Percentiles rank a stretch among this genome's conserved stretches.
Conservation (phyloP, 1,140 invertebrate species). For the Lucilia sericata region DNA sequence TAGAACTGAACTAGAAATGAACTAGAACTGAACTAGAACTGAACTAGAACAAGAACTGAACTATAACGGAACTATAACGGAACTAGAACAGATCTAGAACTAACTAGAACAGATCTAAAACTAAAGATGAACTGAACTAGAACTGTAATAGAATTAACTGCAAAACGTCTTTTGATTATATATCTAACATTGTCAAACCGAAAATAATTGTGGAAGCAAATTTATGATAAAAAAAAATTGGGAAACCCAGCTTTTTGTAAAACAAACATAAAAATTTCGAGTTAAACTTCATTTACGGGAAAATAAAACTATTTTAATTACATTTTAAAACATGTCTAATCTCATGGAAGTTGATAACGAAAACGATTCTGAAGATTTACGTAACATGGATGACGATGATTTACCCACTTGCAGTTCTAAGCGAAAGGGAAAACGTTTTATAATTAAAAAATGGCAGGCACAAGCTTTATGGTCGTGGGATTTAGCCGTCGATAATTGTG, state of each 20-base stretch:
- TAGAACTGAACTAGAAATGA: too few relatives aligned
- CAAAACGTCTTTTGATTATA: too few relatives aligned
- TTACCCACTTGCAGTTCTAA: constrained; percentile 81
- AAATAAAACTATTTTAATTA: neutral
- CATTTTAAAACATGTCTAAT: constrained; percentile 57
- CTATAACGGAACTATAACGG: too few relatives aligned
- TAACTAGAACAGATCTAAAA: too few relatives aligned
- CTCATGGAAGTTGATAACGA: constrained; percentile 82
- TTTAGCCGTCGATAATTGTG: constrained; percentile 99
- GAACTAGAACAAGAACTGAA: too few relatives aligned
- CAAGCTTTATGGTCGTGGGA: constrained; percentile 98
- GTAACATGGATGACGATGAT: constrained; percentile 57
- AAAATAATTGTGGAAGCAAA: too few relatives aligned
- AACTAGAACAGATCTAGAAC: too few relatives aligned
- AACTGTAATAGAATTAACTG: too few relatives aligned
- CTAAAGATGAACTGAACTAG: too few relatives aligned
- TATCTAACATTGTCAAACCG: too few relatives aligned
- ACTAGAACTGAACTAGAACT: too few relatives aligned
- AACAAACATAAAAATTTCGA: neutral
- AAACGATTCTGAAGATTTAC: constrained; percentile 53
- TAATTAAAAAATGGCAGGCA: constrained; percentile 98
- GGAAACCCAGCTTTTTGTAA: too few relatives aligned
- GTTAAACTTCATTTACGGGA: constrained; percentile 44
- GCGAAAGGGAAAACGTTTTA: constrained; percentile 83
- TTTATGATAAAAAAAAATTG: constrained; percentile 7